Evolutionary conservation across 1,140 invertebrate genomes (phyloP), one percentile per base, ranked within the genome.

Genomic region (Pararge aegeria): DNA sequence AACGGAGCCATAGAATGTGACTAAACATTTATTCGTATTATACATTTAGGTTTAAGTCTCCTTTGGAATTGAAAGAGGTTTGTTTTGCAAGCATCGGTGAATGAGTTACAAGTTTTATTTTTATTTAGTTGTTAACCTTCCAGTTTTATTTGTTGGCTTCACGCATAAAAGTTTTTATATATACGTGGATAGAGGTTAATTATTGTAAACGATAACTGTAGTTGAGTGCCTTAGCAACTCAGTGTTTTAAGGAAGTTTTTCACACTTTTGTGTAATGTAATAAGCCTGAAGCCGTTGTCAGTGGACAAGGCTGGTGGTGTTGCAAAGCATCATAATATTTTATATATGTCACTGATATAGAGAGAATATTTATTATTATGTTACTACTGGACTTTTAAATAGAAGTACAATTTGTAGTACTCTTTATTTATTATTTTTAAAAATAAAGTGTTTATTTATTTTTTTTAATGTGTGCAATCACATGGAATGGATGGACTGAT

Each of bases 211-310:
- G 58, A 61, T 82, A 84, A 80, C 61, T 83, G 77, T 89, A 85
- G 83, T 64, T 83, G 83, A 89, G 86, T 89, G 86, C 86, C 86
- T 89, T 89, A 89, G 86, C 83, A 79, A 86, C 84, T 87, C 86
- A 84, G 63, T 84, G 72, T 80, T 74, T 71, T 82, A 78, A 80
- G 73, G 74, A 70, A 77, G 10, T 73, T 75, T 68, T 75, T 64
- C 59, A 66, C 61, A 71, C 66, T 70, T 73, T 78, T 74, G 66
- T 75, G 70, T 70, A 64, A 61, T 75, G 70, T 70, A 64, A 58
- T 56, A 19, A 63, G 20, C 21, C 53, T 60, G 34, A 53, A 59
- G 37, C 53, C 46, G 1, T 46, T 46, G 15, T 34, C 30, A 3
- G 30, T 34, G 30, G 30, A 34, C 6, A 3, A 20, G 55, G 49